These are phyloP conservation scores for Hyles euphorbiae DNA, from an alignment of 1,140 invertebrate genomes.

Conservation along the genomic window DNA sequence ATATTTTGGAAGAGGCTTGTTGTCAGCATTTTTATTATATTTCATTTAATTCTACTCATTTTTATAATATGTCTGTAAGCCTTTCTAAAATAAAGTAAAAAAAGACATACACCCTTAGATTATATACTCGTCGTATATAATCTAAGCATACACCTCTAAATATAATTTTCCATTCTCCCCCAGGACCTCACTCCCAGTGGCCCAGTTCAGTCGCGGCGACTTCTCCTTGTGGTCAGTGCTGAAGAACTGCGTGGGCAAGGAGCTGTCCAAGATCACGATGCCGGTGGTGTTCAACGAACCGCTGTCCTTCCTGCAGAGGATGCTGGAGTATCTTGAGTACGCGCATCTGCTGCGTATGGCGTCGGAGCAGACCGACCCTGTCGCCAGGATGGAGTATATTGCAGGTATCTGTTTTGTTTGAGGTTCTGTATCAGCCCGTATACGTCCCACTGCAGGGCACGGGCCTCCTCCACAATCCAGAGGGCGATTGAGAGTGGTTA, in stretches of 20 bases:
- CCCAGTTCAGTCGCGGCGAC: constrained; percentile 91
- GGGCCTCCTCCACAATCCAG: too few species aligned
- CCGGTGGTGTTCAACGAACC: constrained; percentile 98
- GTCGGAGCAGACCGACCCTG: constrained; percentile 83
- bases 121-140: too few species aligned
- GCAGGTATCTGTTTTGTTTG: constrained; percentile 62
- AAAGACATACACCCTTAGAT: too few species aligned
- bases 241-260: constrained; percentile 96
- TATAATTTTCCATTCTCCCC: constrained; percentile 8
- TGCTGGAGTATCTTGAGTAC: constrained; percentile 97
- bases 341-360: constrained; percentile 88
- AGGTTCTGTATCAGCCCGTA: too few species aligned
- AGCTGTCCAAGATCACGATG: constrained; percentile 98
- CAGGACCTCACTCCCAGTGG: constrained; percentile 88
- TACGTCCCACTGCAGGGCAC: too few species aligned
- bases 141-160: too few species aligned
- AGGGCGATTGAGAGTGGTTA: too few species aligned
- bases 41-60: too few species aligned
- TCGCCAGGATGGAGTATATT: constrained; percentile 85
- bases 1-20: too few species aligned
- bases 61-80: too few species aligned
- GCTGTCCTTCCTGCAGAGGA: constrained; percentile 94
- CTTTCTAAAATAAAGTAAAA: too few species aligned
- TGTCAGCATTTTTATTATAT: too few species aligned
- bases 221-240: constrained; percentile 96